Conservation (phyloP, 2,113 vertebrate genomes). For the Poeciliopsis retropinna region DNA sequence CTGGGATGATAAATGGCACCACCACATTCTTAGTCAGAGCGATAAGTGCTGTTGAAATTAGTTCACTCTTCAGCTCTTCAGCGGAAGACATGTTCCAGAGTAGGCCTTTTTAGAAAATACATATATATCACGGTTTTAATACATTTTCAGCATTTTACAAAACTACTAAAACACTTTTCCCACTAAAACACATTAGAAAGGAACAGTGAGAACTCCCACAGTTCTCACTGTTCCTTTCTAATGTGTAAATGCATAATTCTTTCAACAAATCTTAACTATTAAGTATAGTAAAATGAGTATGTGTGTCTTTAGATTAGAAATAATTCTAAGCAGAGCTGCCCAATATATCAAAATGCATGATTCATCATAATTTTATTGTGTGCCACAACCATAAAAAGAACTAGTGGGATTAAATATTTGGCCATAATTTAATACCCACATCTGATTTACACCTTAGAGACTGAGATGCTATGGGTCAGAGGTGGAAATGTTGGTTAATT, state of each 20-base stretch:
- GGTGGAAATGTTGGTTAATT: not conserved
- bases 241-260: not conserved
- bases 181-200: no score
- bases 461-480: not conserved
- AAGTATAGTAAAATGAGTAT: not conserved
- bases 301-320: not conserved
- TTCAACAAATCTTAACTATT: not conserved
- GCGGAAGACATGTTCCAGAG: slow-evolving; percentile 95
- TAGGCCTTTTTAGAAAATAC: slow-evolving; percentile 73
- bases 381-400: not conserved
- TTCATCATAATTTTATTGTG: not conserved
- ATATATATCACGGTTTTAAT: no score
- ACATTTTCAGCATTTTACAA: no score
- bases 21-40: slow-evolving; percentile 87
- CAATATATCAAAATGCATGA: not conserved
- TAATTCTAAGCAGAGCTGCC: not conserved
- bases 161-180: not conserved
- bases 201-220: no score
- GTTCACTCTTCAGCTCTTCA: slow-evolving; percentile 84
- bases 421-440: not conserved
- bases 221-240: no score
- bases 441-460: not conserved
- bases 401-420: not conserved
- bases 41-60: slow-evolving; percentile 85
- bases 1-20: slow-evolving; percentile 85